A percentile compares a stretch with the other conserved stretches of the same genome.
Evolutionary conservation across 2,797 vertebrate species (phyloP).

Genomic region (Columba guinea): DNA sequence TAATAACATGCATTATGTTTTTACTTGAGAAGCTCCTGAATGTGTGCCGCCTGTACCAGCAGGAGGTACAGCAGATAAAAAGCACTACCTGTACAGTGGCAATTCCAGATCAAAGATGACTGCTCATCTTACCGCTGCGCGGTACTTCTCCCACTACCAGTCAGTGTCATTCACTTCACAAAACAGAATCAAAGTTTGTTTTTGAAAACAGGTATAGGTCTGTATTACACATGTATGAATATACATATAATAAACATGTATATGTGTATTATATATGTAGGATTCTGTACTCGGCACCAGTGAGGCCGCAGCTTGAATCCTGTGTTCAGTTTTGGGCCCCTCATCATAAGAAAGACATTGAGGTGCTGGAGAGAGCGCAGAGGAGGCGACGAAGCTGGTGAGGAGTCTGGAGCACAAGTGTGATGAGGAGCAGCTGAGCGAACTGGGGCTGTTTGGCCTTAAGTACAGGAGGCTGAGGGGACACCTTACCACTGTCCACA

Average conservation of each 20-base stretch:
- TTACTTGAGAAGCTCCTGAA: background rate
- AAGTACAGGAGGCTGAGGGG: too few relatives aligned
- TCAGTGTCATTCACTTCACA: background rate
- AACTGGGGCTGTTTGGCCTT: too few relatives aligned
- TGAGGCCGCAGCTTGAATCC: too few relatives aligned
- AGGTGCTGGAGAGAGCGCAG: too few relatives aligned
- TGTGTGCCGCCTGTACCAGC: background rate
- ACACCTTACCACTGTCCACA: too few relatives aligned
- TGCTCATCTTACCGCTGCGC: background rate
- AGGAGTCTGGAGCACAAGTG: too few relatives aligned
- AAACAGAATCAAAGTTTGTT: background rate
- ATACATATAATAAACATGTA: background rate
- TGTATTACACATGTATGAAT: background rate
- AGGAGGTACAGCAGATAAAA: background rate
- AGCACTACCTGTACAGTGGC: background rate
- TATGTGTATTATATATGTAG: accelerated
- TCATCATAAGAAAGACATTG: too few relatives aligned
- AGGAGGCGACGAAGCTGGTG: too few relatives aligned
- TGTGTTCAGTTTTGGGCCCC: too few relatives aligned
- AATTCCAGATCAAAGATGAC: background rate
- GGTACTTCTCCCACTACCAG: background rate
- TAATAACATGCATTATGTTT: background rate
- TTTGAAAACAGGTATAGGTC: background rate
- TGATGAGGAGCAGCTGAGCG: too few relatives aligned
- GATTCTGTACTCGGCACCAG: too few relatives aligned